Conservation (phyloP, 2,888 invertebrate species). For the Blastobasis lacticolella region DNA sequence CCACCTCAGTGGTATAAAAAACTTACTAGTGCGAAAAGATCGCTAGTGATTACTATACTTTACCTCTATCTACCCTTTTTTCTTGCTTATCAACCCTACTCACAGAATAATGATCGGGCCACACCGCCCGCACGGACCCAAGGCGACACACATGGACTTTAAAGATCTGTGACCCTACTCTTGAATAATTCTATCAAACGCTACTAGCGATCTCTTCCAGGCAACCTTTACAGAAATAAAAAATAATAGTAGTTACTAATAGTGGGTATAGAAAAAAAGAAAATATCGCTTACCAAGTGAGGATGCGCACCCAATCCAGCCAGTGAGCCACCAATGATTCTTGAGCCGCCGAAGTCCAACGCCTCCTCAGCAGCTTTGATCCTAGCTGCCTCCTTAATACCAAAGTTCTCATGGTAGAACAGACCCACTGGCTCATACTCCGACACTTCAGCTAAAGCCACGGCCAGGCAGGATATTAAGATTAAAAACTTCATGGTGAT, state of each 20-base stretch:
- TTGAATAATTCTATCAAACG: neutral
- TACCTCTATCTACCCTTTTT: neutral
- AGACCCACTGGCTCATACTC: slow-evolving; percentile 17
- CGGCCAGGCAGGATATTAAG: neutral
- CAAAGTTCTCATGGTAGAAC: slow-evolving; percentile 26
- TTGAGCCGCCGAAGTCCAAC: slow-evolving; percentile 18
- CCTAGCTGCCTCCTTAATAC: slow-evolving; percentile 21
- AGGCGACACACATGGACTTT: too few relatives aligned
- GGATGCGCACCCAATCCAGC: slow-evolving; percentile 23
- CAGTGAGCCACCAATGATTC: slow-evolving; percentile 27
- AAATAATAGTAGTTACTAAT: too few relatives aligned
- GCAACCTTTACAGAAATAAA: neutral
- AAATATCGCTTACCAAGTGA: slow-evolving; percentile 17
- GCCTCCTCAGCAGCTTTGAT: slow-evolving; percentile 15
- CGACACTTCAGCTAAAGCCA: neutral
- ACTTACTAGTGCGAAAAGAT: neutral
- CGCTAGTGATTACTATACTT: neutral
- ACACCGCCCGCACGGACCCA: too few relatives aligned
- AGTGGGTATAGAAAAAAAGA: neutral
- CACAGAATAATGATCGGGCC: too few relatives aligned
- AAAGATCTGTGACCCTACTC: neutral
- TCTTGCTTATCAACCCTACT: too few relatives aligned
- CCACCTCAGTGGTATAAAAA: neutral
- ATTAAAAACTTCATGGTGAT: neutral
- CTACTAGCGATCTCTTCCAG: neutral